Percentiles rank a stretch among this genome's conserved stretches.
These are phyloP conservation scores for Schizopygopsis pylzovi DNA, from an alignment of 2,797 vertebrate genomes.

Conservation along the genomic window DNA sequence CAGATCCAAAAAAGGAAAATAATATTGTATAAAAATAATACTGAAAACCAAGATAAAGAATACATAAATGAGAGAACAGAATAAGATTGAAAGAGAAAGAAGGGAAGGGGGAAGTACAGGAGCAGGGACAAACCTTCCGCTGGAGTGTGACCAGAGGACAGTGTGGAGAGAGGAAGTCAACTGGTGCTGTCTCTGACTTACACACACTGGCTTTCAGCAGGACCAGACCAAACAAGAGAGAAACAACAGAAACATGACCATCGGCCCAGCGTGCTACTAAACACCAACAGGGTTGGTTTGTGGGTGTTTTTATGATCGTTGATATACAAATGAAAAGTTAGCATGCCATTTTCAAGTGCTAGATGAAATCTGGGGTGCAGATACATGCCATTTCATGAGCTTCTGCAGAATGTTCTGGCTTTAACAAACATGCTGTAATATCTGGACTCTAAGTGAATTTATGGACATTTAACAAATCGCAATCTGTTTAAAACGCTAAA, in stretches of 20 bases:
- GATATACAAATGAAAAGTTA: background rate
- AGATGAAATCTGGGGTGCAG: conserved; percentile 3
- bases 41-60: conserved; percentile 84
- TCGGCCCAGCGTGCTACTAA: background rate
- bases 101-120: conserved; percentile 85
- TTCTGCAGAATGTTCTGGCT: background rate
- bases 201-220: conserved; percentile 85
- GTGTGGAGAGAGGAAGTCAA: conserved; percentile 86
- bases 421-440: conserved; percentile 17
- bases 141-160: conserved; percentile 86
- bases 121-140: conserved; percentile 81
- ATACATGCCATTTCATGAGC: background rate
- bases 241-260: conserved; percentile 84
- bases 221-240: conserved; percentile 88
- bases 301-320: background rate
- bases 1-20: conserved; percentile 10
- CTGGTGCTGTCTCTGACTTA: conserved; percentile 87
- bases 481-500: background rate
- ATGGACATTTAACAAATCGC: background rate
- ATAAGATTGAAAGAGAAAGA: conserved; percentile 81
- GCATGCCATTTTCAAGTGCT: background rate
- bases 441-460: background rate
- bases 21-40: conserved; percentile 56
- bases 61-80: too few relatives aligned
- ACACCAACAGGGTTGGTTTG: conserved; percentile 14